Conservation (phyloP, 2,888 invertebrate species). For the Athrips mouffetella region DNA sequence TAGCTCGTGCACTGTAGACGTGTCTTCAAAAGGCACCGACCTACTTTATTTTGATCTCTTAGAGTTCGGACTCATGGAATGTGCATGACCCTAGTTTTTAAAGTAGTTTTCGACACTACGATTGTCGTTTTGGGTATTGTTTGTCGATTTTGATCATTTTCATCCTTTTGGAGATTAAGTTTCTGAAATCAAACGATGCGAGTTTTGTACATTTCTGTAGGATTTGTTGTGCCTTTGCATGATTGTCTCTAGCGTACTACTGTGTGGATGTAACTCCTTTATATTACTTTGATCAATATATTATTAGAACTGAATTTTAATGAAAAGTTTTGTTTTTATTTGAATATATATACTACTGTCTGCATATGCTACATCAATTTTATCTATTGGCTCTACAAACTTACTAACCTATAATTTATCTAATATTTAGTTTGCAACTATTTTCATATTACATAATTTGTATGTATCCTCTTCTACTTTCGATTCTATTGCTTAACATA, state of each 20-base stretch:
- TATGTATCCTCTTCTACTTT: neutral
- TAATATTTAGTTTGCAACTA: too few species aligned
- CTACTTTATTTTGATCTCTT: slow-evolving; percentile 28
- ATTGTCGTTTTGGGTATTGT: neutral
- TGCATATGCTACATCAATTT: too few species aligned
- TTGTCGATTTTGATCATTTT: neutral
- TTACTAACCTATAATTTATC: too few species aligned
- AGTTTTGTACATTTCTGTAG: neutral
- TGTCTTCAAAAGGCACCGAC: slow-evolving; percentile 31
- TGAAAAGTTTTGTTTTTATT: neutral
- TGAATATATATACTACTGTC: neutral
- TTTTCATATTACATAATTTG: too few species aligned
- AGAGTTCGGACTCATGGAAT: slow-evolving; percentile 32
- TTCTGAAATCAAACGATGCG: neutral
- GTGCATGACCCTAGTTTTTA: slow-evolving; percentile 32
- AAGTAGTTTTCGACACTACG: neutral
- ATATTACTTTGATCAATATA: neutral
- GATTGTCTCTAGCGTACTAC: neutral
- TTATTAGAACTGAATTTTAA: neutral
- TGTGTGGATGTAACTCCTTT: neutral
- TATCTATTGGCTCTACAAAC: too few species aligned
- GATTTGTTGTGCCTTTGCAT: neutral
- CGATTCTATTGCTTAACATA: neutral
- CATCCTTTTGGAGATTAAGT: too few species aligned
- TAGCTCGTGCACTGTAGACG: slow-evolving; percentile 63